Evolutionary conservation across 1,140 invertebrate species (phyloP), one percentile per base, ranked within the genome.

Genomic region (Zaprionus africanus): DNA sequence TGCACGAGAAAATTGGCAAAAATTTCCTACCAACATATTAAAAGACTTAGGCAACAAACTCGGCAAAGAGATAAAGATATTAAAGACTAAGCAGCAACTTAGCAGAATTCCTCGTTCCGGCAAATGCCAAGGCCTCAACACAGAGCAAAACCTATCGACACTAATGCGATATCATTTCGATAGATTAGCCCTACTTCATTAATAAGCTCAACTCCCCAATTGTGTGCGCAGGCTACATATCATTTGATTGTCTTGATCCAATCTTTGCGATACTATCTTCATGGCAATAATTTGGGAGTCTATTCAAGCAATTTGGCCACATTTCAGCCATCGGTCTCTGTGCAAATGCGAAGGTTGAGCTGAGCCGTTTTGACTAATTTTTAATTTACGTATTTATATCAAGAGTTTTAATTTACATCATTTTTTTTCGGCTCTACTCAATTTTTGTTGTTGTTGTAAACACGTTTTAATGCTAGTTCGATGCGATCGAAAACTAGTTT

Each of bases 371-470:
- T 66, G 57, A 66, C 64, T 80, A 88, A 88, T 80, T 88, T 87
- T 87, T 88, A 88, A 83, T 87, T 72, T 78, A 75, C 83, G 84
- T 78, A 67, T 81, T 83, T 88, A 72, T 78, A 88, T 83, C 63
- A 51, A 66, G 57, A 83, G 69, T 53, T 59, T 74, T 72, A 80
- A 75, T 86, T 86, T 86, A 86, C 83, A 86, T 66, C 73, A 69
- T 68, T 71, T 74, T 73, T 78, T 77, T 34, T 43, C 12, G 13
- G 5, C 54, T 71, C 58, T 66, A 41, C 38, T 41, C 38, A 24
- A 60, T 9, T 75, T 6, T 34, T 34, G 36, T 57, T 63, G 36
- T 63, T 69, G 54, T 65, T 73, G 64, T 77, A 87, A 87, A 87
- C 83, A 83, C 63, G 83, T 86, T 86, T 84, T 26, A 36, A 51